Base-by-base conservation (phyloP, 2,888 invertebrate genomes). In the Leistus spinibarbis region DNA sequence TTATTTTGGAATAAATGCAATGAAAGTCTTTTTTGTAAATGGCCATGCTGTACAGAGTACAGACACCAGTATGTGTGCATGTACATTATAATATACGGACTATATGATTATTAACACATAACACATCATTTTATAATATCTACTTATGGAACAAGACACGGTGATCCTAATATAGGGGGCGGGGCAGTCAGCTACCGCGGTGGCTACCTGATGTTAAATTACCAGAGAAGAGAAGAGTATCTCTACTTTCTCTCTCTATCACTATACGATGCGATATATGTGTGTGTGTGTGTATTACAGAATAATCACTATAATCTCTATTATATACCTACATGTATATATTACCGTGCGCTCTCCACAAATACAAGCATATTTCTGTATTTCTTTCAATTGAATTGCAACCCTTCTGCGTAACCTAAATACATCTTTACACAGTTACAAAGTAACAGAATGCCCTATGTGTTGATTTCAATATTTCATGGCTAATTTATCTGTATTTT, bases 231-330 rank as follows among this genome's bases (percentile, higher is more conserved):
- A 73, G 76, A 74, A 74, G 75, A 75, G 22, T 23, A 27, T 2
- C 16, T 17, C 3, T 27, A 54, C 56, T 56, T 5, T 70, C 22
- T 65, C 64, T 62, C 71, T 64, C 56, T 54, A 5, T 24, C 65
- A 10, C 22, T 63, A 7, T 9, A 9, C 16, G 60, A 13, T 60
- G 22, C 19, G 20, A n/a, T 22, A 53, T 53, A 66, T 27, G 66
- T 22, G 62, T 22, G 54, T 40, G 71, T 66, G 72, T 57, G 66
- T 20, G 72, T 72, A 72, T 74, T 74, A 74, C 73, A 62, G 40
- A 74, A 67, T 74, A 74, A 74, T 74, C 57, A 74, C 73, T 74
- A 74, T 74, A 74, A 74, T 74, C 60, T 67, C 67, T 74, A 74
- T 60, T 74, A 74, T 54, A 63, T 40, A n/a, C n/a, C n/a, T n/a